phyloP scores from a whole-genome alignment of 2,797 vertebrate genomes.

The Crocidura indochinensis region DNA sequence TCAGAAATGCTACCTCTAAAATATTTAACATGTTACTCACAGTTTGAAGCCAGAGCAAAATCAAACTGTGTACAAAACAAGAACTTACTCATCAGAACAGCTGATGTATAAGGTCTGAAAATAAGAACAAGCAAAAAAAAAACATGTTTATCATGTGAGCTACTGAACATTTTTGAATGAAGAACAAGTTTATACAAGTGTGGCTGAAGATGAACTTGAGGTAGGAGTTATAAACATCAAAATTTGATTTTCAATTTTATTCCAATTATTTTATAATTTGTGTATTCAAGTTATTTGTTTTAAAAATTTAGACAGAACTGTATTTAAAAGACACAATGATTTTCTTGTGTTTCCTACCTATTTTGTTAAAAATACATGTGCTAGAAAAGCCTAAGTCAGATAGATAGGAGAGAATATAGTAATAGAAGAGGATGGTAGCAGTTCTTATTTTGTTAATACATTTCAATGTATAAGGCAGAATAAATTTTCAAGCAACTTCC shows the following conservation, averaged over 20 bases:
- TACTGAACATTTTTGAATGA: constrained; percentile 41
- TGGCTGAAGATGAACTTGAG: constrained; percentile 2
- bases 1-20: background rate
- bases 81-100: background rate
- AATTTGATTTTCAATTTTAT: constrained; percentile 1
- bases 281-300: background rate
- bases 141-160: background rate
- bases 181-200: background rate
- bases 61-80: constrained; percentile 24
- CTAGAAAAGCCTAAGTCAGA: background rate
- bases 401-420: constrained; percentile 10
- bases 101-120: constrained; percentile 20
- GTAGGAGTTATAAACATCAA: background rate
- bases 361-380: background rate
- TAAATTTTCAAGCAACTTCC: constrained; percentile 37
- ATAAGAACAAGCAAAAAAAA: background rate
- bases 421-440: background rate
- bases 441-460: background rate
- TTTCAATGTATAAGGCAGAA: constrained; percentile 16
- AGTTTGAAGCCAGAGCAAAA: constrained; percentile 48
- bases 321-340: background rate
- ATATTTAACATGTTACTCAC: constrained; percentile 56
- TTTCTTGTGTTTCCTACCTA: background rate
- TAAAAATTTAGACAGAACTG: constrained; percentile 35
- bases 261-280: too few species aligned